Conservation (phyloP, 2,888 invertebrate species). For the Drosophila anomelani region DNA sequence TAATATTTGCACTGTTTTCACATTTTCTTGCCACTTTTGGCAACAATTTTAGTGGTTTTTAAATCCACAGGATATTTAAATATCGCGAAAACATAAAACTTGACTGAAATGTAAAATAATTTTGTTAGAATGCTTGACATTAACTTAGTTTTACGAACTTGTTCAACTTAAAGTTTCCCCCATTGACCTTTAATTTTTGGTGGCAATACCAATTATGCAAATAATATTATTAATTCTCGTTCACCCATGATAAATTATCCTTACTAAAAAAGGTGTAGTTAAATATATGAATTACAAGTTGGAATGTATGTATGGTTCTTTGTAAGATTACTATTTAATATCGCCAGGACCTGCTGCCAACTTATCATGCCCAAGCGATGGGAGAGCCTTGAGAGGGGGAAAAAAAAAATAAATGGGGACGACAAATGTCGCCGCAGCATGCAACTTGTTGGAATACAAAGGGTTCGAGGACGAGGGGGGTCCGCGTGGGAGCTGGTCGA, state of each 20-base stretch:
- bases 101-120: too few species aligned
- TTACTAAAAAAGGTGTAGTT: background rate
- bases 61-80: background rate
- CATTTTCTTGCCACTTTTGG: background rate
- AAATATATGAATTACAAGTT: background rate
- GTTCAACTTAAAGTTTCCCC: background rate
- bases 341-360: slow-evolving; percentile 5
- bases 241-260: background rate
- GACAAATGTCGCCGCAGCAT: slow-evolving; percentile 34
- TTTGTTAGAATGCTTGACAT: background rate
- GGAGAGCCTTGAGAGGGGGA: slow-evolving; percentile 8
- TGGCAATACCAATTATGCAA: background rate
- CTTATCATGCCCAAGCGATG: slow-evolving; percentile 9
- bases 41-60: background rate
- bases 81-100: background rate
- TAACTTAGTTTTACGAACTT: background rate
- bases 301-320: background rate
- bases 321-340: slow-evolving; percentile 1
- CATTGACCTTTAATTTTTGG: background rate
- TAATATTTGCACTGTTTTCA: too few species aligned
- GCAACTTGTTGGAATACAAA: slow-evolving; percentile 43
- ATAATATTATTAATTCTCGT: background rate
- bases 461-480: slow-evolving; percentile 13
- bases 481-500: slow-evolving; percentile 7
- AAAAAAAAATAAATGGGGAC: slow-evolving; percentile 3